phyloP scores from a whole-genome alignment of 2,113 vertebrate species.

The Egretta garzetta region DNA sequence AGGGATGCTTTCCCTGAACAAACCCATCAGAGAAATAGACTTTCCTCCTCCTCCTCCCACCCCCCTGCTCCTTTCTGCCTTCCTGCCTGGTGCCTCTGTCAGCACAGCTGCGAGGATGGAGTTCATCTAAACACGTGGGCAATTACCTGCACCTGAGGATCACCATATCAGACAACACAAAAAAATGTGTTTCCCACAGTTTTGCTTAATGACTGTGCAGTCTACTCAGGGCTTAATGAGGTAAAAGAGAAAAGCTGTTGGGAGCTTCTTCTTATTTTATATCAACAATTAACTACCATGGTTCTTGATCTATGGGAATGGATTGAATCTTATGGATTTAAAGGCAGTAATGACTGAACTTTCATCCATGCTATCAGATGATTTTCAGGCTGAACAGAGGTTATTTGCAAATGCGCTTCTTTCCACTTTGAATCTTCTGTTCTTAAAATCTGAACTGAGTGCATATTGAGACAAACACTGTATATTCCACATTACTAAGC shows the following conservation, averaged over 20 bases:
- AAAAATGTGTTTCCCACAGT: conserved; percentile 16
- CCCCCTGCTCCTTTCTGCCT: not conserved
- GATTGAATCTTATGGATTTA: not conserved
- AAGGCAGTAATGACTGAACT: not conserved
- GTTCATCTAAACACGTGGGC: not conserved
- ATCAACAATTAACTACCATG: conserved; percentile 44
- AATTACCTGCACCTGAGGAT: conserved; percentile 17
- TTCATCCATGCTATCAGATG: not conserved
- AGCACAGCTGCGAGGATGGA: conserved; percentile 9
- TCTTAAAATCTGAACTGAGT: not conserved
- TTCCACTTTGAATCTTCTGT: not conserved
- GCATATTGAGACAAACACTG: not conserved
- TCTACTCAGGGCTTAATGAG: conserved; percentile 55
- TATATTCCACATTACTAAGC: not conserved
- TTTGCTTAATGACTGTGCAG: conserved; percentile 18
- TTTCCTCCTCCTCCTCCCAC: not conserved
- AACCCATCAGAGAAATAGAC: not conserved
- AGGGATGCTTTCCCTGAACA: not conserved
- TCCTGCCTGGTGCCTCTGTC: not conserved
- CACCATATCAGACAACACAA: not conserved
- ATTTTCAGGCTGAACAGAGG: not conserved
- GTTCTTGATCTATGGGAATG: not conserved
- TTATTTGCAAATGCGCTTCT: not conserved
- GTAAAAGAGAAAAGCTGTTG: conserved; percentile 48
- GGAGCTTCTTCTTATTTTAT: conserved; percentile 11